A percentile compares a stretch with the other conserved stretches of the same genome.
Conservation (phyloP, 2,888 invertebrate genomes). For the Pristionchus exspectatus region DNA sequence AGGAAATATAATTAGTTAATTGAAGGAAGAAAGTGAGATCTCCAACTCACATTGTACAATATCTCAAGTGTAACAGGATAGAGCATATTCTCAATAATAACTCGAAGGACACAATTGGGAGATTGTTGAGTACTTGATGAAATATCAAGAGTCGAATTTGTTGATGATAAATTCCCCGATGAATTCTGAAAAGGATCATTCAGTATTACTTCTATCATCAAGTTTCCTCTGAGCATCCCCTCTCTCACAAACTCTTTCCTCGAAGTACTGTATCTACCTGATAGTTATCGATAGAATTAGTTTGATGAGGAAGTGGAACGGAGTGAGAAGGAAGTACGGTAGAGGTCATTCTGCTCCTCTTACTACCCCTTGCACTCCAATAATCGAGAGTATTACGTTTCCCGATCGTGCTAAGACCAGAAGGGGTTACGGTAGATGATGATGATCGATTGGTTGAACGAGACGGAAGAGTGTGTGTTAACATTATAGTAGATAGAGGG, state of each 20-base stretch:
- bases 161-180: conserved; percentile 56
- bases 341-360: conserved; percentile 53
- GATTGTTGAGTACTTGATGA: conserved; percentile 85
- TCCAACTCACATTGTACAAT: conserved; percentile 87
- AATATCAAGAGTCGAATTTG: conserved; percentile 86
- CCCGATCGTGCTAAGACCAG: conserved; percentile 51
- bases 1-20: conserved; percentile 16
- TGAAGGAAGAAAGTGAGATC: not conserved
- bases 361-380: conserved; percentile 40
- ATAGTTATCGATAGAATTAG: not conserved
- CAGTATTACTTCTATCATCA: not conserved
- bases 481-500: not conserved
- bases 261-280: conserved; percentile 34
- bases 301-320: conserved; percentile 15
- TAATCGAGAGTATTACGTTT: conserved; percentile 10
- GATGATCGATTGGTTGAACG: conserved; percentile 20
- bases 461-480: not conserved
- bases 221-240: not conserved
- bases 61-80: conserved; percentile 98
- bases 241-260: not conserved
- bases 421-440: not conserved
- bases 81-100: conserved; percentile 98
- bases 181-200: conserved; percentile 58
- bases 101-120: conserved; percentile 89
- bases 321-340: conserved; percentile 39